Base-by-base conservation (phyloP, 1,140 invertebrate genomes). In the Nasonia longicornis region DNA sequence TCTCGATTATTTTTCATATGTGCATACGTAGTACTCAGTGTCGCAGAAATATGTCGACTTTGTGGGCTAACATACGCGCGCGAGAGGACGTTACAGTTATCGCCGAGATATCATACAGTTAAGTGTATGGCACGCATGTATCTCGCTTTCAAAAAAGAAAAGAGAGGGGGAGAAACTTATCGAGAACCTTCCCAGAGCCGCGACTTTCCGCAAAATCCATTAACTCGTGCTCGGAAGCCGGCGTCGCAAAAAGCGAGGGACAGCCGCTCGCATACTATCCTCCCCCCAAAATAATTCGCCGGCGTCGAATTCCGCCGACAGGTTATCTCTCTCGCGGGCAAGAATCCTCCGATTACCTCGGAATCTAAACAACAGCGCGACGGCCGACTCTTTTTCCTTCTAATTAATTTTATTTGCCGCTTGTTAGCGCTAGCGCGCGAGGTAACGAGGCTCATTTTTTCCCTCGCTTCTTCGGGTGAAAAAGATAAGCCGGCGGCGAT, bases 361-460 rank as follows among this genome's bases (percentile, higher is more conserved):
- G 78, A 73, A 80, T 80, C 70, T 67, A 74, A 80, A 74, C 71
- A 80, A 67, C 78, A 48, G 35, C 20, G 7, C 12, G 38, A 11
- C 64, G 64, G 12, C 26, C 26, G 26, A 2, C 64, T 3, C 11
- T 26, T 45, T 58, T 22, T 73, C 45, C 26, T 45, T 79, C 64
- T 52, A 74, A 80, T 80, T 74, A 80, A 80, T 74, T 74, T 45
- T 14, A 80, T 79, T 79, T 79, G 29, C 63, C 58, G 58, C 71
- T 74, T 6, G 79, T 72, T 80, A 66, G 69, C 26, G 10, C 38
- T 26, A 26, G 11, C 2, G 8, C 8, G 20, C 31, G 22, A 3
- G n/a, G 6, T 45, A 14, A 42, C 29, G 69, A 79, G 48, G 11
- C 52, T 58, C 6, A n/a, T 58, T 58, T 58, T 20, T 58, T 58